Conservation (phyloP, 2,113 vertebrate species). For the Cryptomyrus ogoouensis region DNA sequence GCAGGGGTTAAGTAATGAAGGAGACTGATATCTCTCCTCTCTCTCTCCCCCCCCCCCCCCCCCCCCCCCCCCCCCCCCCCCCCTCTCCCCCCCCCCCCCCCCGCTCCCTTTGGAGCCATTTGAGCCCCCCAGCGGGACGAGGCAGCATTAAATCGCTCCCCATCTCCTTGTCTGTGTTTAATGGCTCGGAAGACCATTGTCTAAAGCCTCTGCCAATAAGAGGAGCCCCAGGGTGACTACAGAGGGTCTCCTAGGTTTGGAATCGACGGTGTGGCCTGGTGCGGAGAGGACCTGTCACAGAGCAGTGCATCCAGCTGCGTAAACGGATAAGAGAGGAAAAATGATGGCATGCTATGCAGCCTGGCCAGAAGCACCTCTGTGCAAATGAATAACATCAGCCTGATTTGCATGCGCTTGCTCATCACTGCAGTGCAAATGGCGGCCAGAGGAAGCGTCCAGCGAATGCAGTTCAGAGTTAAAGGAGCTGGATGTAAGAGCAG, state of each 20-base stretch:
- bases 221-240: not conserved
- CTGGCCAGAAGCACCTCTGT: not conserved
- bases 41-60: not conserved
- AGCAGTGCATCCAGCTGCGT: not conserved
- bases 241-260: not conserved
- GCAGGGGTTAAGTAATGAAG: not conserved
- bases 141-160: not conserved
- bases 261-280: not conserved
- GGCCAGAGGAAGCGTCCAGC: not conserved
- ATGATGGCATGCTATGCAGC: not conserved
- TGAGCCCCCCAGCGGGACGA: not conserved
- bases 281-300: not conserved
- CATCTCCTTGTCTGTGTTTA: not conserved
- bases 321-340: not conserved
- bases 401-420: not conserved
- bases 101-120: not conserved
- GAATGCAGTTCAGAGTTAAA: not conserved
- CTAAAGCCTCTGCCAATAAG: not conserved
- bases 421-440: not conserved
- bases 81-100: not conserved
- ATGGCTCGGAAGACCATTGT: not conserved
- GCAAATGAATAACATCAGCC: not conserved
- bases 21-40: not conserved
- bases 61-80: not conserved
- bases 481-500: not conserved